Evolutionary conservation across 2,113 vertebrate species (phyloP).

Genomic region (Grantiella picta): DNA sequence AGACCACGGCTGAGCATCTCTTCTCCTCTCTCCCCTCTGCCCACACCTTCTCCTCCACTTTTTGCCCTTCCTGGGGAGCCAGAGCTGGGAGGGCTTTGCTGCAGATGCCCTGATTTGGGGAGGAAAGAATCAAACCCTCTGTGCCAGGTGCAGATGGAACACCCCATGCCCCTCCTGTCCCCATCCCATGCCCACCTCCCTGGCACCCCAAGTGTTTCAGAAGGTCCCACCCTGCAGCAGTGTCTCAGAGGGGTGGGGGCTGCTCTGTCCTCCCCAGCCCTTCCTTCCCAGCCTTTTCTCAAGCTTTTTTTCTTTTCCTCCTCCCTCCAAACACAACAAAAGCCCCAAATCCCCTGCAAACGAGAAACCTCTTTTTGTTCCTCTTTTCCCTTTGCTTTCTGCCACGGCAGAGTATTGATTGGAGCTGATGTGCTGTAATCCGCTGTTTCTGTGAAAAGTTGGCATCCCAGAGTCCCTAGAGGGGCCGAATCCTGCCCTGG

Average conservation of each 20-base stretch:
- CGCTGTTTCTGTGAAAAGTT: conserved; percentile 59
- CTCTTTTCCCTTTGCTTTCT: neutral
- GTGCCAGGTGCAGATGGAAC: neutral
- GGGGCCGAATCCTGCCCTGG: neutral
- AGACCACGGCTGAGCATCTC: neutral
- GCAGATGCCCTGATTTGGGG: rapidly evolving
- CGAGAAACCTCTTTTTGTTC: conserved; percentile 32
- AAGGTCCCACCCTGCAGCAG: neutral
- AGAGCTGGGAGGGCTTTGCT: neutral
- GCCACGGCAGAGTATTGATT: conserved; percentile 40
- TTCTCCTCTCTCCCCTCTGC: neutral
- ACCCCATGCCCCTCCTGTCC: neutral
- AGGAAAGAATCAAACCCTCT: neutral
- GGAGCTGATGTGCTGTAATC: conserved; percentile 53
- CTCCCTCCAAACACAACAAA: neutral
- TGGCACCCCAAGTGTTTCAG: neutral
- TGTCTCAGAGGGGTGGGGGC: neutral
- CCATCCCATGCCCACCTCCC: neutral
- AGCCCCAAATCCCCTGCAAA: neutral
- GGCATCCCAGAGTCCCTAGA: conserved; percentile 35
- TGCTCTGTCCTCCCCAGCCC: neutral
- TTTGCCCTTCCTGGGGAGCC: rapidly evolving
- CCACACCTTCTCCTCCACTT: neutral
- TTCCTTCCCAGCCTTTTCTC: neutral
- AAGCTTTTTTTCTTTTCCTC: neutral